phyloP scores from a whole-genome alignment of 2,113 vertebrate species.

The Aegotheles bennettii region DNA sequence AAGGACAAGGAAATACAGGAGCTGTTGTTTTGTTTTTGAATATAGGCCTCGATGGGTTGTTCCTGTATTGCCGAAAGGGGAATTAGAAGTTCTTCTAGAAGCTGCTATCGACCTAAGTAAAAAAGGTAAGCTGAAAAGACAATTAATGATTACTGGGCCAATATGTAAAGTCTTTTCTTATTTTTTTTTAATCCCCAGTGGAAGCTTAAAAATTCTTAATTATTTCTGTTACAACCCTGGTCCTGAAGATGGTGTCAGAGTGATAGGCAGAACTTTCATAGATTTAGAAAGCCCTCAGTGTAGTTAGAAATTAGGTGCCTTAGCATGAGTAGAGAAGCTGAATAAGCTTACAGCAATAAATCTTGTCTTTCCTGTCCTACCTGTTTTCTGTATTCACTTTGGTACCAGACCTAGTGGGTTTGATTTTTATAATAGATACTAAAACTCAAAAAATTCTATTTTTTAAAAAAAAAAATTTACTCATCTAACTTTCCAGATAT shows the following conservation, averaged over 20 bases:
- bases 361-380: neutral
- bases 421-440: neutral
- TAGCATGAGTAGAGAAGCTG: neutral
- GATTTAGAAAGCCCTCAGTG: neutral
- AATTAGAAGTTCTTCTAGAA: conserved; percentile 99
- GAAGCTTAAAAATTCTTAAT: neutral
- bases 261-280: neutral
- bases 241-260: neutral
- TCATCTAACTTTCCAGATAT: neutral
- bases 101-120: conserved; percentile 99
- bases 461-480: neutral
- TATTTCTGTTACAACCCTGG: neutral
- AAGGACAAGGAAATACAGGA: neutral
- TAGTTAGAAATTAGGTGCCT: neutral
- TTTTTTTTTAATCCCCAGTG: neutral
- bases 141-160: neutral
- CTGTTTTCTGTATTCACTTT: conserved; percentile 1
- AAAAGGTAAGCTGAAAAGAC: conserved; percentile 84
- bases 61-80: conserved; percentile 99
- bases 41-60: conserved; percentile 98
- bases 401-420: neutral
- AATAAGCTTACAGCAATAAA: neutral
- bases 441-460: neutral
- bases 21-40: conserved; percentile 3
- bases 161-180: neutral